Evolutionary conservation across 2,113 vertebrate species (phyloP).

Genomic region (Ardeotis arabs): DNA sequence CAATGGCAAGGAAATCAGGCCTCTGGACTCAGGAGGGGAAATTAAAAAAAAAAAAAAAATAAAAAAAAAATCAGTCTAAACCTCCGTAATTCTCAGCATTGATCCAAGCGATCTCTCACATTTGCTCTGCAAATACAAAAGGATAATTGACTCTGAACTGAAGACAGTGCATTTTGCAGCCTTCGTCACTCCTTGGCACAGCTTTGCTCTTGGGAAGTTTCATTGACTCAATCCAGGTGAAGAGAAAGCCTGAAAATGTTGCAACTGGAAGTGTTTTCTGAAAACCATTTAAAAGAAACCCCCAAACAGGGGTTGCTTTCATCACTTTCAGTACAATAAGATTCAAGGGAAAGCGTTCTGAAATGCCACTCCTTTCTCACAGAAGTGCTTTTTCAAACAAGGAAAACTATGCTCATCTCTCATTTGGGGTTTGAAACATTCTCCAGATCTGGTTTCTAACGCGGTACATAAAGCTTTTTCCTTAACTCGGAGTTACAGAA

Average conservation of each 20-base stretch:
- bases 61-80: rapidly evolving
- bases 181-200: background rate
- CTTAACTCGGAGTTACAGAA: background rate
- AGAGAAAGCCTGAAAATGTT: background rate
- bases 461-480: background rate
- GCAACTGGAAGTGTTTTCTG: background rate
- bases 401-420: background rate
- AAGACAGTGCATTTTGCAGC: background rate
- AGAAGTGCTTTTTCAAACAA: background rate
- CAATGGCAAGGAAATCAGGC: background rate
- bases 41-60: no score
- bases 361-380: background rate
- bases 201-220: background rate
- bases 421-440: background rate
- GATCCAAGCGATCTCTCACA: rapidly evolving
- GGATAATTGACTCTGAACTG: no score
- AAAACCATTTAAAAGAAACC: background rate
- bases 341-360: background rate
- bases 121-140: background rate
- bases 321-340: background rate
- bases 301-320: rapidly evolving
- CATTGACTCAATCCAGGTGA: rapidly evolving
- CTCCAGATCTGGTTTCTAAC: background rate
- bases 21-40: rapidly evolving
- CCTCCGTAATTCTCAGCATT: rapidly evolving